Conservation (phyloP, 1,140 invertebrate species). For the Nasonia longicornis region DNA sequence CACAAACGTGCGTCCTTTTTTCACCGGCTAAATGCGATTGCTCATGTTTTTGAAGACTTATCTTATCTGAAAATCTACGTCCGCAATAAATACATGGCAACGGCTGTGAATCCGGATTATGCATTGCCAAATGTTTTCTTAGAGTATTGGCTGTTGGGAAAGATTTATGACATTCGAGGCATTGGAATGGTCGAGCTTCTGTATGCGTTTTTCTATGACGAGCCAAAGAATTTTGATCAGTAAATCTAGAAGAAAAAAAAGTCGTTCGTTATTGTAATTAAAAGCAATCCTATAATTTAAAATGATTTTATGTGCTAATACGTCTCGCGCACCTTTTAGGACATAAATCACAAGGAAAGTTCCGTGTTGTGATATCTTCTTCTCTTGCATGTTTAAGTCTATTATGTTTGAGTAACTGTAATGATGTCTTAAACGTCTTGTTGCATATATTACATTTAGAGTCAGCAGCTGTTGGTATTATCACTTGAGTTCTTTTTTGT, state of each 20-base stretch:
- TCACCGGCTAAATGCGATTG: slow-evolving; percentile 65
- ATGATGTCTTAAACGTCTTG: slow-evolving; percentile 65
- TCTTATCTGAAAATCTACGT: slow-evolving; percentile 64
- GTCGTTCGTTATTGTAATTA: slow-evolving; percentile 14
- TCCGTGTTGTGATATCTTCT: slow-evolving; percentile 67
- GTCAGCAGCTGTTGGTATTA: slow-evolving; percentile 65
- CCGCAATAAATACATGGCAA: slow-evolving; percentile 67
- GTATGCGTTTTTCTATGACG: slow-evolving; percentile 65
- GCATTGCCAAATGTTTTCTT: slow-evolving; percentile 62
- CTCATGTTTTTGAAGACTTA: slow-evolving; percentile 63
- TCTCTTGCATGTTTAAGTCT: slow-evolving; percentile 66
- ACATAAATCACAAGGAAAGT: slow-evolving; percentile 68
- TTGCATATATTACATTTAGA: slow-evolving; percentile 66
- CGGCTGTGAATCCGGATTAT: slow-evolving; percentile 65
- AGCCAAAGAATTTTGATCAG: slow-evolving; percentile 66
- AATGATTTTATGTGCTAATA: slow-evolving; percentile 1
- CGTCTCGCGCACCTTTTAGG: slow-evolving; percentile 61
- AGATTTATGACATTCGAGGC: slow-evolving; percentile 65
- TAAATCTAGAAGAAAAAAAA: slow-evolving; percentile 56
- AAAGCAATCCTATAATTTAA: slow-evolving; percentile 30
- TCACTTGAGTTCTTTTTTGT: slow-evolving; percentile 67
- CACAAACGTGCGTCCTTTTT: slow-evolving; percentile 61
- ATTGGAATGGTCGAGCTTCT: slow-evolving; percentile 64
- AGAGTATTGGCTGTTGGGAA: slow-evolving; percentile 64
- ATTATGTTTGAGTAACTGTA: slow-evolving; percentile 66